Conservation (phyloP, 1,140 invertebrate genomes). For the Formica exsecta region DNA sequence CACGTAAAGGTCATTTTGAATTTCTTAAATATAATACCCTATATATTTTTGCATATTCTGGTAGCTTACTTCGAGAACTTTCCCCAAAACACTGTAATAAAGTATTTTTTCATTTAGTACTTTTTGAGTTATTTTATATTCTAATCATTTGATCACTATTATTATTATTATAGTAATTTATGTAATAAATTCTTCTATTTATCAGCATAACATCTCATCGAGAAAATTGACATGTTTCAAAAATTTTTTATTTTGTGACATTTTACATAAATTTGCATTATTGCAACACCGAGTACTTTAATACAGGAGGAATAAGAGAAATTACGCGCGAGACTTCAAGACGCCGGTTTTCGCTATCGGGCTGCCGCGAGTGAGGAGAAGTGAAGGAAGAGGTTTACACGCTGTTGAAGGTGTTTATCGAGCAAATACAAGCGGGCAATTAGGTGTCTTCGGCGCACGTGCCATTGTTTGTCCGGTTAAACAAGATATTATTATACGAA, state of each 20-base stretch:
- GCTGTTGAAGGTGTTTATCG: slow-evolving; percentile 70
- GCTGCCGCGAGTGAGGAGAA: not conserved
- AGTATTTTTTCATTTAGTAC: too few species aligned
- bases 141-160: too few species aligned
- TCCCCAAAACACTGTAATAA: too few species aligned
- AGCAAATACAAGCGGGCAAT: slow-evolving; percentile 75
- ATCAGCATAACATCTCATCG: too few species aligned
- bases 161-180: too few species aligned
- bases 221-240: not conserved
- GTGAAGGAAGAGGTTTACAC: slow-evolving; percentile 49
- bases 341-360: slow-evolving; percentile 47
- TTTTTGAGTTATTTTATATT: too few species aligned
- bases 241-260: not conserved
- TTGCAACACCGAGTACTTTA: not conserved
- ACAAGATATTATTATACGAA: slow-evolving; percentile 74
- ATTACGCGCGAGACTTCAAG: slow-evolving; percentile 9
- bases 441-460: slow-evolving; percentile 70
- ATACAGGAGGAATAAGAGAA: slow-evolving; percentile 21
- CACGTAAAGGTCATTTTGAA: too few species aligned
- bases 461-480: slow-evolving; percentile 74
- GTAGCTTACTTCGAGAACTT: too few species aligned
- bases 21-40: too few species aligned
- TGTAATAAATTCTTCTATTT: too few species aligned
- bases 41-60: too few species aligned
- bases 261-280: not conserved